Conservation (phyloP, 37 sponge, comb jelly and placozoan genomes). For the Mnemiopsis leidyi region DNA sequence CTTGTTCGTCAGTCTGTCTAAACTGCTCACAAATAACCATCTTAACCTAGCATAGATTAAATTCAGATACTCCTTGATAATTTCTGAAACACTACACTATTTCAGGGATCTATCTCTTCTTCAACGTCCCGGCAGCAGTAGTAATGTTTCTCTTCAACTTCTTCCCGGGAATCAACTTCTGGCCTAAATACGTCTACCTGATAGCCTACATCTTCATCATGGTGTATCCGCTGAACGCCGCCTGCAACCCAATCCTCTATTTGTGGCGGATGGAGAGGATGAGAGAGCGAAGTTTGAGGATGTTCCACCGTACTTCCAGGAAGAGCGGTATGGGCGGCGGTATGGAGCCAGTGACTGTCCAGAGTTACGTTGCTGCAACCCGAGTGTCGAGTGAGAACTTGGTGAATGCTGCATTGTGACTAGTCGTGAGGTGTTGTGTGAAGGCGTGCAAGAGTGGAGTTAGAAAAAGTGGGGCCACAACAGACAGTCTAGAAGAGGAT, state of each 20-base stretch:
- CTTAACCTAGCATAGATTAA: no score
- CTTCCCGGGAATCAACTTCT: background rate
- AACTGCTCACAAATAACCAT: no score
- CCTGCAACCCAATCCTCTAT: conserved; percentile 14
- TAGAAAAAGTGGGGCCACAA: no score
- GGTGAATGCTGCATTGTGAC: background rate
- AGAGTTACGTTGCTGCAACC: background rate
- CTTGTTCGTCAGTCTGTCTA: no score
- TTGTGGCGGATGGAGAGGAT: conserved; percentile 39
- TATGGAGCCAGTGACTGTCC: background rate
- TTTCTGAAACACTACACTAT: background rate
- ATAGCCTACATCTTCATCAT: conserved; percentile 10
- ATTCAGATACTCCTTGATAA: no score
- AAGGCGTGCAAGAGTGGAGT: no score
- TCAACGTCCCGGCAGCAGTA: conserved; percentile 26
- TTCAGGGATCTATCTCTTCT: conserved; percentile 24
- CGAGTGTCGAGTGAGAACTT: background rate
- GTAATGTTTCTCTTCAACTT: background rate
- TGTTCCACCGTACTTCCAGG: background rate
- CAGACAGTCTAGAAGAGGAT: no score
- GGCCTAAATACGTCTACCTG: conserved; percentile 34
- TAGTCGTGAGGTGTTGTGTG: background rate
- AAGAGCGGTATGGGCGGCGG: background rate
- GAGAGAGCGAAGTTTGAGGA: background rate
- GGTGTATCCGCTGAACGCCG: conserved; percentile 26